Evolutionary conservation across 2,888 invertebrate genomes (phyloP), one percentile per base, ranked within the genome.

Genomic region (Phyto melanocephala): DNA sequence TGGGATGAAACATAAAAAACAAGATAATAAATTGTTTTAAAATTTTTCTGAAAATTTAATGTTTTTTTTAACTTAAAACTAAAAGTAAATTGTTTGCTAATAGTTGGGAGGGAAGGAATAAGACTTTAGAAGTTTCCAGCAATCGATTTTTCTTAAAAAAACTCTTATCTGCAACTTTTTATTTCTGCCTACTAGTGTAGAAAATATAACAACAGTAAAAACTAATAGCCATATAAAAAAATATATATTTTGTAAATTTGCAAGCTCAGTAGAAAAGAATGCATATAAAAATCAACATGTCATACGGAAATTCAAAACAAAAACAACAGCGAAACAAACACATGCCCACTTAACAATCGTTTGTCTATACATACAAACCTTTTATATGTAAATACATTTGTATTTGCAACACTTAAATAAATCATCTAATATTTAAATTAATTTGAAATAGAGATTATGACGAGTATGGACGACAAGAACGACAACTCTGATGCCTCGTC

Each of bases 171-270:
- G n/a, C n/a, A n/a, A n/a, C n/a, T n/a, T n/a, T n/a, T n/a, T n/a
- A n/a, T n/a, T n/a, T n/a, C n/a, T n/a, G n/a, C n/a, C n/a, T n/a
- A n/a, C n/a, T n/a, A n/a, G n/a, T n/a, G n/a, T n/a, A n/a, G n/a
- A n/a, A n/a, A n/a, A n/a, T n/a, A n/a, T n/a, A n/a, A n/a, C n/a
- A n/a, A n/a, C n/a, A n/a, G n/a, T n/a, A n/a, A n/a, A n/a, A n/a
- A 47, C 20, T 50, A 35, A 65, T 50, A 37, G 50, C 50, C 35
- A 50, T 65, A 35, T 35, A 22, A 50, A 65, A 45, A 42, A 63
- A 78, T 78, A 78, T 71, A 78, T n/a, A n/a, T n/a, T 78, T 78
- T 63, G 63, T 63, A 62, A 63, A 63, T 71, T 78, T 78, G 78
- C 71, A 78, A 65, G 28, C 24, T 52, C 50, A 22, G 20, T 35